Conservation (phyloP, 2,797 vertebrate genomes). For the Dicrostonyx torquatus region DNA sequence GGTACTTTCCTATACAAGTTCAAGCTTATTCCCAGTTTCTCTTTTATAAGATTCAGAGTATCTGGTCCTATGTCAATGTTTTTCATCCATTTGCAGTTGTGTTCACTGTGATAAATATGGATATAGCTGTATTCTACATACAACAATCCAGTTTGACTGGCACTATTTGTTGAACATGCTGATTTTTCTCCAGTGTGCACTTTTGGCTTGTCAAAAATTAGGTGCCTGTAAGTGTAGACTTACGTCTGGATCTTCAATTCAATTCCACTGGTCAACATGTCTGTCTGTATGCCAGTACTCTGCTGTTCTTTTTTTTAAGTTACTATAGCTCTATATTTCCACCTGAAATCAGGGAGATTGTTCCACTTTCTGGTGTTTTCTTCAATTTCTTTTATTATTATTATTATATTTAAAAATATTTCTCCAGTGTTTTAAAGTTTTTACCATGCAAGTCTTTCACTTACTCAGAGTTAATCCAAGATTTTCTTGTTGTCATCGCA, state of each 20-base stretch:
- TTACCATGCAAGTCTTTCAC: background rate
- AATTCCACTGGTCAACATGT: background rate
- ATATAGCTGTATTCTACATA: background rate
- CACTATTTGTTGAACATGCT: background rate
- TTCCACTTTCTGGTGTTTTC: background rate
- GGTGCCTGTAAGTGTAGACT: background rate
- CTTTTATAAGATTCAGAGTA: background rate
- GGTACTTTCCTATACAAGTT: background rate
- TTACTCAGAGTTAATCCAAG: background rate
- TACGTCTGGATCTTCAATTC: background rate
- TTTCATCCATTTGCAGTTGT: background rate
- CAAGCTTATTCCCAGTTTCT: background rate
- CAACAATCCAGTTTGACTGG: background rate
- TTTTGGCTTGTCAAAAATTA: background rate
- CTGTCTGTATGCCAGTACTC: background rate
- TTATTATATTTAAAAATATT: no score
- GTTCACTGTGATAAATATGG: background rate
- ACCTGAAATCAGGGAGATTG: background rate
- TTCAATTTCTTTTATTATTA: background rate
- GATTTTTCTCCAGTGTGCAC: background rate
- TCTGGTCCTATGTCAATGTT: background rate
- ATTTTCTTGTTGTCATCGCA: background rate
- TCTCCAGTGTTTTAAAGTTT: background rate
- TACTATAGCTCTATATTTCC: background rate
- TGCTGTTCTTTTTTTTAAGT: background rate